phyloP scores from a whole-genome alignment of 2,888 invertebrate genomes.

The Iselma pallidipennis region DNA sequence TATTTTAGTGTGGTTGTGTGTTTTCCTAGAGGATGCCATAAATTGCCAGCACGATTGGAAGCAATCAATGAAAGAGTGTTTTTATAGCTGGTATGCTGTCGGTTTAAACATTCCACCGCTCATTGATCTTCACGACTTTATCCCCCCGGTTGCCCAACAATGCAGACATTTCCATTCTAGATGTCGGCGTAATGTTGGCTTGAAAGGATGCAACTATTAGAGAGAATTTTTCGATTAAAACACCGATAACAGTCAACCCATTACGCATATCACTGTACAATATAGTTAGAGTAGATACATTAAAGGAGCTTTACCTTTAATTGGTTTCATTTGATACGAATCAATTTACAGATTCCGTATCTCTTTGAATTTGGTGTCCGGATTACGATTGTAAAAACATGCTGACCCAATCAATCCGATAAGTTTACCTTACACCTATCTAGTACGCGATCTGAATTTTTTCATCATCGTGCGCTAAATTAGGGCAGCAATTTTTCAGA shows the following conservation, averaged over 20 bases:
- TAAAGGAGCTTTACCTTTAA: too few relatives aligned
- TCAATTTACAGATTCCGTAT: too few relatives aligned
- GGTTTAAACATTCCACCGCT: slow-evolving; percentile 36
- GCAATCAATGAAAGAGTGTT: slow-evolving; percentile 41
- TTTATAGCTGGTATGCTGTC: slow-evolving; percentile 35
- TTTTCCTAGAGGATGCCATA: slow-evolving; percentile 32
- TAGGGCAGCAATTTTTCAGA: too few relatives aligned
- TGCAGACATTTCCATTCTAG: slow-evolving; percentile 24
- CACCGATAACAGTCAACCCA: too few relatives aligned
- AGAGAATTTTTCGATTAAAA: too few relatives aligned
- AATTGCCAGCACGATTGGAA: slow-evolving; percentile 37
- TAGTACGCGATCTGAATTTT: neutral
- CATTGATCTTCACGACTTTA: slow-evolving; percentile 37
- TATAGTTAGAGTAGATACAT: too few relatives aligned
- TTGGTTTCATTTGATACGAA: too few relatives aligned
- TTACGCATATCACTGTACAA: too few relatives aligned
- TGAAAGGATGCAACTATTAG: neutral
- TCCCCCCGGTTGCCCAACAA: slow-evolving; percentile 20
- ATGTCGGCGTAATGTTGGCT: neutral
- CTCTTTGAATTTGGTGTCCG: too few relatives aligned
- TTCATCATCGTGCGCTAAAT: neutral
- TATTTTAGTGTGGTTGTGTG: slow-evolving; percentile 12
- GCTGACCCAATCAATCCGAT: neutral
- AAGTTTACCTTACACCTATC: neutral
- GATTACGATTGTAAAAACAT: neutral